Conservation (phyloP, 2,888 invertebrate genomes). For the Ethmia dodecea region DNA sequence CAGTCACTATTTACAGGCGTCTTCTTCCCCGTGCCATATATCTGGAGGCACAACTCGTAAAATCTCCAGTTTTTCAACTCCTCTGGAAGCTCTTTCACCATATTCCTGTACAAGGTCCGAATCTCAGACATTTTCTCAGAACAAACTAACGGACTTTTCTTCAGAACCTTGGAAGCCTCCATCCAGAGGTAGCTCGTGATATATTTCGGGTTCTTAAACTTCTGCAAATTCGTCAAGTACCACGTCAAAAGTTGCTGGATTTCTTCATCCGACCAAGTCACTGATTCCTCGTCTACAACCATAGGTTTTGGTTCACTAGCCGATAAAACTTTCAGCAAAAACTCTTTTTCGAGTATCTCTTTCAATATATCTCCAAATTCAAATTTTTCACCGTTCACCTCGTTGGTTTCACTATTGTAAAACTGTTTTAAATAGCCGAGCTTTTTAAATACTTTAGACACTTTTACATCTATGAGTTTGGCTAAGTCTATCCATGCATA, state of each 20-base stretch:
- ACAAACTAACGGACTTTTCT: conserved; percentile 54
- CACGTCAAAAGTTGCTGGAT: conserved; percentile 49
- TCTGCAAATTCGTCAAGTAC: conserved; percentile 62
- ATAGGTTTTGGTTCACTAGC: conserved; percentile 29
- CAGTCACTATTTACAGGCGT: conserved; percentile 2
- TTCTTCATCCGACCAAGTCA: conserved; percentile 50
- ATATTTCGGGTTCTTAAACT: conserved; percentile 64
- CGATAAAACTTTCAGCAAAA: conserved; percentile 32
- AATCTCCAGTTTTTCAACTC: conserved; percentile 51
- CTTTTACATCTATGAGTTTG: conserved; percentile 38
- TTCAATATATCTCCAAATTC: conserved; percentile 34
- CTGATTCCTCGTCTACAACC: conserved; percentile 29
- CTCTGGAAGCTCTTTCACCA: conserved; percentile 47
- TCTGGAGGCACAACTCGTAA: conserved; percentile 58
- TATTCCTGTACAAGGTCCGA: conserved; percentile 51
- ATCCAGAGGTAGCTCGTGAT: conserved; percentile 59
- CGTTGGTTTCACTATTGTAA: conserved; percentile 33
- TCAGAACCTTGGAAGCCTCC: conserved; percentile 48
- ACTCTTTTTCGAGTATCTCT: conserved; percentile 43
- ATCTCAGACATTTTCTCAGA: conserved; percentile 67
- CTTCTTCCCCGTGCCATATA: conserved; percentile 64
- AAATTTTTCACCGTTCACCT: conserved; percentile 26
- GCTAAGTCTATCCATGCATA: conserved; percentile 58
- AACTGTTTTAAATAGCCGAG: conserved; percentile 55
- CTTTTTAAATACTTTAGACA: conserved; percentile 52